Conservation (phyloP, 1,140 invertebrate genomes). For the Drosophila tristis region DNA sequence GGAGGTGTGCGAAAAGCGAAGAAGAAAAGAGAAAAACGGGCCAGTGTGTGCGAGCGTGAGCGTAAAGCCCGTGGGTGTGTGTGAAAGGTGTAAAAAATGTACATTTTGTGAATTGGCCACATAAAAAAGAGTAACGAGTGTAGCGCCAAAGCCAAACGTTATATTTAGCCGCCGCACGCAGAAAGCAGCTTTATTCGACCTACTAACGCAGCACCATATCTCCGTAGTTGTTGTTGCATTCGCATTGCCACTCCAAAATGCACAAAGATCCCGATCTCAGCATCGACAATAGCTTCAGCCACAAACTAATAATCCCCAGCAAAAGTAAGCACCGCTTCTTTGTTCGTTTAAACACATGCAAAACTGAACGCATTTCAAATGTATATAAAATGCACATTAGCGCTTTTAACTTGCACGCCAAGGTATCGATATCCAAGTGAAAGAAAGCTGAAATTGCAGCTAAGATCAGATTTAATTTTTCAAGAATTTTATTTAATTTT, state of each 20-base stretch:
- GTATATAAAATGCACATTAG: slow-evolving; percentile 22
- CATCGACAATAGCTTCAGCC: slow-evolving; percentile 39
- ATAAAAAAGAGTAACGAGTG: slow-evolving; percentile 78
- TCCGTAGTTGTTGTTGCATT: slow-evolving; percentile 54
- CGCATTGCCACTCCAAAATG: slow-evolving; percentile 60
- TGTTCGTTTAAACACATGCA: slow-evolving; percentile 30
- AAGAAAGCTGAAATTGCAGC: not conserved
- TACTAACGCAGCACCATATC: slow-evolving; percentile 53
- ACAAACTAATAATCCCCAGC: slow-evolving; percentile 54
- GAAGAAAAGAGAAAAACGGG: slow-evolving; percentile 41
- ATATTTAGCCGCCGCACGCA: slow-evolving; percentile 69
- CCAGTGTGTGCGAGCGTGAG: slow-evolving; percentile 52
- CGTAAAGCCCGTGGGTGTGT: slow-evolving; percentile 70
- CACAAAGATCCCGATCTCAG: slow-evolving; percentile 69
- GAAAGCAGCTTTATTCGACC: slow-evolving; percentile 47
- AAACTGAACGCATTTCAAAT: slow-evolving; percentile 17
- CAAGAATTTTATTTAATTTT: too few relatives aligned
- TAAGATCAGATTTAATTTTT: not conserved
- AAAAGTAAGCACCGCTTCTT: slow-evolving; percentile 59
- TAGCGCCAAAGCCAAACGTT: slow-evolving; percentile 70
- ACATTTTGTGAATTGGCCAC: slow-evolving; percentile 77
- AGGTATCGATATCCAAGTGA: slow-evolving; percentile 56
- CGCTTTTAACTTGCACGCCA: slow-evolving; percentile 48
- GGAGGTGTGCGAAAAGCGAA: not conserved
- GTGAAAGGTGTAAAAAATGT: slow-evolving; percentile 80